Evolutionary conservation across 2,113 vertebrate species (phyloP), one percentile per base, ranked within the genome.

Genomic region (Alethe castanea): DNA sequence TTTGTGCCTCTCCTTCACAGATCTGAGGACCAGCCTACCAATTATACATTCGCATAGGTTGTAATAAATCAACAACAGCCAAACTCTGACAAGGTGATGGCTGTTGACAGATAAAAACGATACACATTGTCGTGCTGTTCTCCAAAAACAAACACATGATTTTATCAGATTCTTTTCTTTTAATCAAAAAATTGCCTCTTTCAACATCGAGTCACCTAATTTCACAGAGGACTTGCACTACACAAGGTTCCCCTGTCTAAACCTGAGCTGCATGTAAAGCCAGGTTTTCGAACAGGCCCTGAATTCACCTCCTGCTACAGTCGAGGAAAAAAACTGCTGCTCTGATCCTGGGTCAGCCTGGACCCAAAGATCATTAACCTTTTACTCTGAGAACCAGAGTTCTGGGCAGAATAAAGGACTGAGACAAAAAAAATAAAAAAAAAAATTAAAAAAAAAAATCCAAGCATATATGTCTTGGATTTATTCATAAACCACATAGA

Each of bases 61-160:
- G 97, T 92, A 97, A 98, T 98, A 97, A 98, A 98, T 98, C 97
- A 98, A 97, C 89, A 94, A 91, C 93, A 92, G 83, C 86, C 92
- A 84, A 97, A 96, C 94, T 73, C 96, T 97, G 97, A 97, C 97
- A 97, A 95, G 95, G 95, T 96, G 96, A 97, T 97, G 96, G 93
- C 95, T 95, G 96, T 97, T 97, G 97, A 98, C 97, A 97, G 97
- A 97, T 97, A 96, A 97, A 97, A 96, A 60, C 48, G 92, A 97
- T 96, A 96, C 66, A 80, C 42, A 35, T 76, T 95, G 86, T 88
- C 80, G 45, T 93, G 92, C 94, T 80, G 73, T 79, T 97, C 95
- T 97, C 94, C 92, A 92, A 97, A 97, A 97, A 96, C 96, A 97
- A 97, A 97, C 88, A 97, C 85, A 91, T 52, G 83, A 86, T 97